Evolutionary conservation across 2,113 vertebrate genomes (phyloP).

Genomic region (Gavialis gangeticus): DNA sequence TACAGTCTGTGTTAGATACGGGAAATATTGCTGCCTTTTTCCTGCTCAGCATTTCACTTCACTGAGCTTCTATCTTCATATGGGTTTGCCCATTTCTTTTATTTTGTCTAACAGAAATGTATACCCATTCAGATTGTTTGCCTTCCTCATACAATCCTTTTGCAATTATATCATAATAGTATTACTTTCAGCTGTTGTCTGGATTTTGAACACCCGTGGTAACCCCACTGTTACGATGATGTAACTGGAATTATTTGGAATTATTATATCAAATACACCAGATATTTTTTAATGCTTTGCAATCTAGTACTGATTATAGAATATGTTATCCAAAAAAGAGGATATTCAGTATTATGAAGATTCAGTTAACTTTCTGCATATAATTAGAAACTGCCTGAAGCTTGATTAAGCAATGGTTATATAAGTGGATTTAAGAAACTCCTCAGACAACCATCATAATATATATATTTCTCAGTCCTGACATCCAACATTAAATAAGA

Average conservation of each 20-base stretch:
- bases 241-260: background rate
- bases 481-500: background rate
- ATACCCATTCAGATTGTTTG: background rate
- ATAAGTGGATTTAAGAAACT: background rate
- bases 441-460: background rate
- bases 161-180: background rate
- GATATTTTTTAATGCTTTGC: background rate
- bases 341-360: background rate
- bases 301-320: background rate
- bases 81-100: background rate
- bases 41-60: background rate
- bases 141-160: background rate
- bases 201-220: background rate
- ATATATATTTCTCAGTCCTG: background rate
- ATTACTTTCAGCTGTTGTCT: background rate
- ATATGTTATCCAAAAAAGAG: background rate
- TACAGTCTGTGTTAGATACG: too few species aligned
- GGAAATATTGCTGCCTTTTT: background rate
- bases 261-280: background rate
- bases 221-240: background rate
- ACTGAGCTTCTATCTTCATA: background rate
- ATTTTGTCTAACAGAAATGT: background rate
- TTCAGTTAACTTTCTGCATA: background rate
- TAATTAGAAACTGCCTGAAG: background rate
- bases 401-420: background rate